A percentile compares a stretch with the other conserved stretches of the same genome.
Evolutionary conservation across 2,888 invertebrate genomes (phyloP).

Genomic region (Lobophora halterata): DNA sequence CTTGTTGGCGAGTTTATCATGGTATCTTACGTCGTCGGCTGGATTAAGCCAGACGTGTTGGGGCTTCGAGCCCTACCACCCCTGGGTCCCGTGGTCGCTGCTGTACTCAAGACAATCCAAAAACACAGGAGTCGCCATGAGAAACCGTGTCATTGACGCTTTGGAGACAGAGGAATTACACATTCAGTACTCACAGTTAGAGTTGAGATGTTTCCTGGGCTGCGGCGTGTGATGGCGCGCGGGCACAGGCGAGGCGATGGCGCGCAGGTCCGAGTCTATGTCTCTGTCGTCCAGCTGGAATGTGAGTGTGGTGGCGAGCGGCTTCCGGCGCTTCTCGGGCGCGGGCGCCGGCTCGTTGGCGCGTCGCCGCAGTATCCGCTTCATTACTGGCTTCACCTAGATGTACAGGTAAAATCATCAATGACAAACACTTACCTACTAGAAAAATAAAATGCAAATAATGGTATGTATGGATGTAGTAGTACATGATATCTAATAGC

Average conservation of each 20-base stretch:
- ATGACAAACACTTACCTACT: too few species aligned
- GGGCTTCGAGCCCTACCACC: too few species aligned
- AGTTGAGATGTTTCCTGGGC: conserved; percentile 63
- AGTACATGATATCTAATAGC: too few species aligned
- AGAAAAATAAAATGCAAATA: too few species aligned
- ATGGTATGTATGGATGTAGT: too few species aligned
- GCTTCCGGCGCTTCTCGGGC: conserved; percentile 92
- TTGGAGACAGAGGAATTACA: neutral
- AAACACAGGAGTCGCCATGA: too few species aligned
- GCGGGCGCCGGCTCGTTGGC: conserved; percentile 97
- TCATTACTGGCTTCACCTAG: conserved; percentile 96
- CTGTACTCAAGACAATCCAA: too few species aligned
- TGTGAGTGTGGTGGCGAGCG: conserved; percentile 91
- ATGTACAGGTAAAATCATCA: neutral
- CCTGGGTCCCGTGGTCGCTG: too few species aligned
- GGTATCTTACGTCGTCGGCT: too few species aligned
- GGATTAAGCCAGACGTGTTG: too few species aligned
- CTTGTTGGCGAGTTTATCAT: too few species aligned
- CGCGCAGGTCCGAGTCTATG: conserved; percentile 91
- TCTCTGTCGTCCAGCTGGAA: conserved; percentile 94
- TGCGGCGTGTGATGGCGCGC: conserved; percentile 33
- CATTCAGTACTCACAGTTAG: conserved; percentile 51
- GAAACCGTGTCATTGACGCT: too few species aligned
- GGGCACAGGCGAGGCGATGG: conserved; percentile 82
- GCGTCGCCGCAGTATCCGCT: conserved; percentile 93